Evolutionary conservation across 2,797 vertebrate species (phyloP), one percentile per base, ranked within the genome.

Genomic region (Sebastes hubbsi): DNA sequence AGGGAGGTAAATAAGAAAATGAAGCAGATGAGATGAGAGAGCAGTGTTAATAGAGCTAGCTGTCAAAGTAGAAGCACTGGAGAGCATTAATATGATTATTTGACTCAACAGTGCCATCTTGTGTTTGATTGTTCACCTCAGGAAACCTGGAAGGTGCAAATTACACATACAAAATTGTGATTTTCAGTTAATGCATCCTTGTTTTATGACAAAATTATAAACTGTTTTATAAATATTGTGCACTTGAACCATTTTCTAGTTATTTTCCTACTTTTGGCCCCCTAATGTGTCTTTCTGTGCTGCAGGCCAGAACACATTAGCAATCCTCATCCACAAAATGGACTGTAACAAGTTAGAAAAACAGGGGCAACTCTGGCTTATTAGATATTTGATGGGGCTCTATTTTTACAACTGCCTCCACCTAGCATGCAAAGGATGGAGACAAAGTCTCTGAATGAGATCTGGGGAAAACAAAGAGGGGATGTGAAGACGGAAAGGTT

Each of bases 91-190:
- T 29, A 38, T 4, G 66, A 14, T 82, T 85, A 14, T 84, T 77
- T 89, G 84, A 88, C 89, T 84, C 88, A 95, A 94, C 91, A 95
- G 90, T 89, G 92, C 91, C 94, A 92, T 83, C 95, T 92, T 83
- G 92, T 92, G 94, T 77, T 77, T 30, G 29, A 13, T 68, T 60
- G 6, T 20, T 11, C 4, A 80, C 56, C 1, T 61, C 8, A 24
- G 0, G 10, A 60, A 60, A 24, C 4, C 24, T 24, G 6, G 3
- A 32, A 12, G 22, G 12, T 30, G 3, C 4, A 54, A 46, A 46
- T 46, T 46, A 46, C 42, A 46, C 42, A 46, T 18, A 52, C 29
- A 20, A 9, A 52, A 52, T n/a, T 20, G 8, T 32, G 4, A 55
- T 29, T 36, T 18, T 56, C 27, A 55, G 11, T 42, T 32, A 56